Evolutionary conservation across 2,888 invertebrate species (phyloP).

Genomic region (Tetramorium bicarinatum): DNA sequence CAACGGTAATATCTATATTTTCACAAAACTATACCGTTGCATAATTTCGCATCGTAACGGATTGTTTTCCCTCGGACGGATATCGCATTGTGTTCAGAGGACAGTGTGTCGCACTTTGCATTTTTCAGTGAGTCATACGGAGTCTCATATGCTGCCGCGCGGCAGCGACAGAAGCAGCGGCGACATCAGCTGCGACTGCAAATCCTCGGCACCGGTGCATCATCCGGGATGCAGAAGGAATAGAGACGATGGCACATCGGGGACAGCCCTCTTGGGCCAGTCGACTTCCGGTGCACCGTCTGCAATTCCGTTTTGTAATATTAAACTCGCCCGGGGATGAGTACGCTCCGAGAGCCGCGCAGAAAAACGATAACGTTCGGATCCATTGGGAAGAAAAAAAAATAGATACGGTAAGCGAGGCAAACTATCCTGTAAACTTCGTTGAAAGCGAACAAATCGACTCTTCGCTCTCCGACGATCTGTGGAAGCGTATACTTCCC

Average conservation of each 20-base stretch:
- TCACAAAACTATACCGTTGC: conserved; percentile 6
- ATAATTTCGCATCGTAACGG: conserved; percentile 38
- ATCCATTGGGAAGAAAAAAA: conserved; percentile 42
- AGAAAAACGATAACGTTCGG: conserved; percentile 41
- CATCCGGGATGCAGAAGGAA: conserved; percentile 57
- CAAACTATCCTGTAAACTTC: conserved; percentile 33
- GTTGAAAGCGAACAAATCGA: conserved; percentile 34
- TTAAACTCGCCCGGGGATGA: conserved; percentile 53
- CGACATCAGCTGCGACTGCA: conserved; percentile 45
- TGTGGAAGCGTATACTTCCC: background rate
- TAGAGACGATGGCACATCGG: conserved; percentile 43
- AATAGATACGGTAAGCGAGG: conserved; percentile 12
- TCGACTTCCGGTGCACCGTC: conserved; percentile 49
- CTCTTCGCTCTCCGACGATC: background rate
- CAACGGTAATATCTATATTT: conserved; percentile 44
- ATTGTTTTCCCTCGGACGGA: conserved; percentile 43
- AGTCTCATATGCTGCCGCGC: conserved; percentile 27
- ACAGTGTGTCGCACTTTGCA: conserved; percentile 36
- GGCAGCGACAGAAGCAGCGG: background rate
- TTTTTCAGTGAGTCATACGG: conserved; percentile 47
- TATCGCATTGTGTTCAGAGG: conserved; percentile 21
- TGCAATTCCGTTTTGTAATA: conserved; percentile 61
- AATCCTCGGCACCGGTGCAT: conserved; percentile 36
- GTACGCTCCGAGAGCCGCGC: conserved; percentile 17
- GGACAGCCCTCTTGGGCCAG: conserved; percentile 50